phyloP scores from a whole-genome alignment of 2,888 invertebrate species.

The Carcina quercana region DNA sequence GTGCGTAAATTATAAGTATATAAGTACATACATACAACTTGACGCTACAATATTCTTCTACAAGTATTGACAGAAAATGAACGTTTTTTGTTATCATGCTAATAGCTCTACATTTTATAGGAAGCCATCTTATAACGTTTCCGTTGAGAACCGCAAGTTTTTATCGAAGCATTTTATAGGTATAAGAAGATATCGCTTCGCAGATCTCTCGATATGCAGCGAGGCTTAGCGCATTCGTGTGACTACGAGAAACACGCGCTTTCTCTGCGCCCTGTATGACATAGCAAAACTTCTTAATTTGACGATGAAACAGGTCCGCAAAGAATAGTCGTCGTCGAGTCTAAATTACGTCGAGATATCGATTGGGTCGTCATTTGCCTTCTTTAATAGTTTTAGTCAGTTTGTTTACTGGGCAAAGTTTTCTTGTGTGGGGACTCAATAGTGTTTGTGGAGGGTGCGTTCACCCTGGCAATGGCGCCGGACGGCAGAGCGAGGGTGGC shows the following conservation, averaged over 20 bases:
- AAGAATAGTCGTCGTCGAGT: constrained; percentile 13
- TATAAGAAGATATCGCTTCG: constrained; percentile 5
- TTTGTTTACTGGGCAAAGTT: constrained; percentile 39
- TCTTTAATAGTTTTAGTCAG: constrained; percentile 29
- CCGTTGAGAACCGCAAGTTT: not conserved
- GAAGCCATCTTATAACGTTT: not conserved
- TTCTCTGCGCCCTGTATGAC: no score
- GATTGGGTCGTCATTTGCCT: constrained; percentile 16
- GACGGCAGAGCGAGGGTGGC: constrained; percentile 17
- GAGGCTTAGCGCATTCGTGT: constrained; percentile 24
- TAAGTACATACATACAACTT: no score
- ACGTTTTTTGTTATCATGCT: no score
- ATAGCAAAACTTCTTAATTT: constrained; percentile 11
- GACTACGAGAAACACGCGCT: constrained; percentile 40
- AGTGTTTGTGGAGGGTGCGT: constrained; percentile 35
- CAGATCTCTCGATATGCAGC: constrained; percentile 5
- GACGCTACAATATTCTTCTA: no score
- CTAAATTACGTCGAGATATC: constrained; percentile 19
- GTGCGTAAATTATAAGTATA: no score
- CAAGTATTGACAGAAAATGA: no score
- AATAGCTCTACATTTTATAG: not conserved
- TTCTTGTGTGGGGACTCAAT: constrained; percentile 36
- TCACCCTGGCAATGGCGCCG: constrained; percentile 28
- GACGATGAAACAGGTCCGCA: constrained; percentile 1
- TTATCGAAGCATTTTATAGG: constrained; percentile 3